Percentiles rank a stretch among this genome's conserved stretches.
Evolutionary conservation across 2,113 vertebrate genomes (phyloP).

Genomic region (Canis aureus): DNA sequence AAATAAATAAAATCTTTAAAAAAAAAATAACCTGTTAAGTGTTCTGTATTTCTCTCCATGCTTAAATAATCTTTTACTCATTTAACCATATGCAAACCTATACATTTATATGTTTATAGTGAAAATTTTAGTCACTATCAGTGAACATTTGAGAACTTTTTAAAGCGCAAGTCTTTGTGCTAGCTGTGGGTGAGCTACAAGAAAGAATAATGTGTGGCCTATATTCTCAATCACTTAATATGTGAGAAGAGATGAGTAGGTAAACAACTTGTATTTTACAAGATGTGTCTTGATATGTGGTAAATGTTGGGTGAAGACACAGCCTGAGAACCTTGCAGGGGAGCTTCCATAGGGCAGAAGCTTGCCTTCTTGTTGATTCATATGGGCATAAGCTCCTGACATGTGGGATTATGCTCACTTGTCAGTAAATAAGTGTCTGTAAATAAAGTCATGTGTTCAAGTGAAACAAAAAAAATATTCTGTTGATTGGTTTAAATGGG

Average conservation of each 20-base stretch:
- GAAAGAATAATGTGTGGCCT: background rate
- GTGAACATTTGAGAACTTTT: background rate
- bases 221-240: background rate
- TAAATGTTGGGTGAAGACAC: background rate
- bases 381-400: background rate
- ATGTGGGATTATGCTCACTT: background rate
- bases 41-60: background rate
- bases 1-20: too few species aligned
- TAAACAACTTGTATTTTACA: background rate
- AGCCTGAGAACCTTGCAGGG: background rate
- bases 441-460: slow-evolving; percentile 32
- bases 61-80: background rate
- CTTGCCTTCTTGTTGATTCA: background rate
- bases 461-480: slow-evolving; percentile 31
- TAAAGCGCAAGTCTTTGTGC: background rate
- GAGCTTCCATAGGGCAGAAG: background rate
- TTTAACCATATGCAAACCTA: background rate
- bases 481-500: slow-evolving; percentile 41
- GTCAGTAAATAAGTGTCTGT: background rate
- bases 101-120: background rate
- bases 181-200: background rate
- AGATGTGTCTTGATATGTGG: slow-evolving; percentile 2
- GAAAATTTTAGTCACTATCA: background rate
- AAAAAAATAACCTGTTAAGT: background rate
- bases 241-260: background rate